Evolutionary conservation across 2,888 invertebrate genomes (phyloP), one percentile per base, ranked within the genome.

Genomic region (Pristionchus mayeri): DNA sequence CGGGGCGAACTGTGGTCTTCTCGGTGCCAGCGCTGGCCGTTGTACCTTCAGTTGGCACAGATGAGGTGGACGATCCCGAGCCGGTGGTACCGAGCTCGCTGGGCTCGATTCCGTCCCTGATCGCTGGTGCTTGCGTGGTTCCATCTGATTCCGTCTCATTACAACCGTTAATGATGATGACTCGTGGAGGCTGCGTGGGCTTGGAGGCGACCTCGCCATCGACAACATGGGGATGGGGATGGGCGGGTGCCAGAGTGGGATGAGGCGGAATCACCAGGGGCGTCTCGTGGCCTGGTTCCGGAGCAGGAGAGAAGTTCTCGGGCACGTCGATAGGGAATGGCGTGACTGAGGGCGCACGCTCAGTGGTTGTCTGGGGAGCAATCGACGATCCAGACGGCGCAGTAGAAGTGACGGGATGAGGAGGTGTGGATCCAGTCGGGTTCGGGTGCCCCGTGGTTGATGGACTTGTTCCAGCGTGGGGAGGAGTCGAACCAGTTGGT

Each of bases 281-380:
- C 0, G 54, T 34, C 27, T 80, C 80, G 2, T 80, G 80, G 1
- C 80, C 80, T 13, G 81, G 63, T 60, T 60, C 63, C 18, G 81
- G 63, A 27, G 44, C 63, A 44, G 63, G 60, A 16, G 60, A 34
- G 63, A 82, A 82, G 81, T 82, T 82, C 44, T 60, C 60, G 13
- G 81, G 81, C 18, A 60, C 81, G 27, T 82, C 81, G 34, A 82
- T 82, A 11, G 81, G 81, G 81, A 82, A 82, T 1, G 81, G 81
- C 9, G 81, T 82, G 30, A 52, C 21, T 4, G 80, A 57, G 63
- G 63, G 27, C 60, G 52, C 44, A 27, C 40, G 27, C 13, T 6
- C 13, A 21, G 40, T n/a, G n/a, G 11, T 24, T 13, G 50, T 16
- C 50, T n/a, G n/a, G n/a, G n/a, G n/a, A 13, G 50, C 27, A 48